These are phyloP conservation scores for Pyralis farinalis DNA, from an alignment of 2,888 invertebrate species.

Conservation along the genomic window DNA sequence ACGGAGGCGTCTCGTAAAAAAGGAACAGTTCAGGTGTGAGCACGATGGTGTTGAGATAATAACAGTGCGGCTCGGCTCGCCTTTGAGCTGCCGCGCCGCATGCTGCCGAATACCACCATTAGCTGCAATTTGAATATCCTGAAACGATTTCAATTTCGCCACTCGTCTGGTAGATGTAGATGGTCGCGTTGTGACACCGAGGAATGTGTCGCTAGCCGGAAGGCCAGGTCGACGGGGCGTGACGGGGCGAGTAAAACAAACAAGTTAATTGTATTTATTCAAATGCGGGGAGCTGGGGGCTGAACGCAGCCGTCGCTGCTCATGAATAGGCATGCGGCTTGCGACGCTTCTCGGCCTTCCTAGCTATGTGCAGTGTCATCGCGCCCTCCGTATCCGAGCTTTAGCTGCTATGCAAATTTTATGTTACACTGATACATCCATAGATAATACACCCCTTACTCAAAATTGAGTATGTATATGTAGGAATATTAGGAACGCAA, in stretches of 20 bases:
- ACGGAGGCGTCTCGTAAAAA: constrained; percentile 69
- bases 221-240: constrained; percentile 54
- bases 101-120: constrained; percentile 71
- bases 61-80: constrained; percentile 60
- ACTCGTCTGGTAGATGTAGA: constrained; percentile 18
- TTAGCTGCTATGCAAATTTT: constrained; percentile 30
- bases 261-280: constrained; percentile 81
- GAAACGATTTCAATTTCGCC: constrained; percentile 53
- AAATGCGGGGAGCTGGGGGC: constrained; percentile 57
- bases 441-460: too few species aligned
- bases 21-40: constrained; percentile 72
- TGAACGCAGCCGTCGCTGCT: constrained; percentile 60
- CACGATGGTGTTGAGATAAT: constrained; percentile 80
- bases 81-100: constrained; percentile 61
- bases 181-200: constrained; percentile 19
- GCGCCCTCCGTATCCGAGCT: constrained; percentile 23
- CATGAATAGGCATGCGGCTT: constrained; percentile 69
- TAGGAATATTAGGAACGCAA: too few species aligned
- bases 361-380: constrained; percentile 64
- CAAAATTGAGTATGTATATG: too few species aligned
- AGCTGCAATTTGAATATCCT: constrained; percentile 66
- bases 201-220: constrained; percentile 50
- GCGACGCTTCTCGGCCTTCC: constrained; percentile 42
- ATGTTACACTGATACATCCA: neutral
- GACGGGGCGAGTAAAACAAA: constrained; percentile 71